Base-by-base conservation (phyloP, 37 sponge, comb jelly and placozoan genomes). In the Cliona cf. orientalis region DNA sequence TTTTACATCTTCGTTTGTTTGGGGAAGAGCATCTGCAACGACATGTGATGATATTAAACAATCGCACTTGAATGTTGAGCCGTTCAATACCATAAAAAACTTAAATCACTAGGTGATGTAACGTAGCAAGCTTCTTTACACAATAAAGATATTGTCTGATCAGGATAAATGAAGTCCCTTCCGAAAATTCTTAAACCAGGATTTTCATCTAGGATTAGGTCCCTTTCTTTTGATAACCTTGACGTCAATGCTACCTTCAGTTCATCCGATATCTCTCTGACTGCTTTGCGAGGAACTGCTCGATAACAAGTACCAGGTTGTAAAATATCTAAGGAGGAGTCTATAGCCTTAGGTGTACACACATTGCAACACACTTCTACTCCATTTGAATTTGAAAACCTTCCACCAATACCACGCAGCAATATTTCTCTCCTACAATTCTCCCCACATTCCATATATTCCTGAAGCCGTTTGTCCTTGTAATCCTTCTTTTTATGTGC, bases 131-230 rank as follows among this genome's bases (percentile, higher is more conserved):
- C 72, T 17, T 72, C 55, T 36, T 29, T 36, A 36, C 72, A 72
- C 22, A 72, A 33, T 22, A 33, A 22, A 14, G 23, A 28, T 33
- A 72, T 42, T 7, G 32, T 35, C 42, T 28, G 7, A 17, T 9
- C 25, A 46, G 72, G 72, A 72, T 53, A 72, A 6, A 72, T 35
- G 45, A 72, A 72, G 32, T 44, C 53, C 3, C 53, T 41, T 11
- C 72, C 72, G 5, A 72, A 25, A 28, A 72, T 72, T 46, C 9
- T 9, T 11, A 28, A 44, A 28, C 55, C 22, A 36, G 72, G 53
- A 44, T 72, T 9, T 5, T 44, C 32, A 9, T 72, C 55, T 2
- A 72, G 22, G 55, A 36, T 33, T 19, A 6, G 25, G 45, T 72
- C 55, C 19, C 35, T 17, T 44, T 41, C 72, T 35, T 22, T 46